Evolutionary conservation across 1,140 invertebrate species (phyloP), one percentile per base, ranked within the genome.

Genomic region (Trichoplusia ni): DNA sequence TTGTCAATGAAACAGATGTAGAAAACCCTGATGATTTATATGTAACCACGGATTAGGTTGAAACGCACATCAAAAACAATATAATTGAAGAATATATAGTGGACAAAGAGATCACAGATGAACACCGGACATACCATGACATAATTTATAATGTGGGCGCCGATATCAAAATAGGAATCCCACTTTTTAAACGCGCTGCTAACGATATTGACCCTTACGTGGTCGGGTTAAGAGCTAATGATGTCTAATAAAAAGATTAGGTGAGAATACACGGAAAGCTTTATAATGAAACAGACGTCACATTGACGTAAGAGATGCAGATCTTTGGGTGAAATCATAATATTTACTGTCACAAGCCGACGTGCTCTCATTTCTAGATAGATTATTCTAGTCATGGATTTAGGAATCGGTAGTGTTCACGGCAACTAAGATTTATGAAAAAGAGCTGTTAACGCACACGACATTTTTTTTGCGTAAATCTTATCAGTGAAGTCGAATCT

Each of bases 261-360:
- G 80, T 75, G 76, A 71, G 70, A 79, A 78, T 76, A 78, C 46
- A 72, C 67, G 60, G 71, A 79, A 75, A 73, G 67, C 74, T 70
- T 71, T 80, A 79, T 89, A 86, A 88, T 88, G 81, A 89, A 86
- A 88, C 84, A 77, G 75, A 86, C 86, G 86, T 89, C 86, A 88
- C 76, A 89, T 84, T 89, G 84, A 89, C 86, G 86, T 83, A 85
- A 83, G 79, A 75, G 81, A 79, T 82, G 80, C 82, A 86, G 77
- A 86, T 86, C 82, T 82, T 59, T 66, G 75, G 82, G 67, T 84
- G 79, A 84, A 86, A 86, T 89, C 79, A 84, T 82, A 86, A 86
- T 87, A 86, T 86, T 85, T 84, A 82, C 82, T 81, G 83, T 87
- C 80, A 86, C 68, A 71, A 56, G 71, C 58, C 67, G 76, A 82